A percentile compares a stretch with the other conserved stretches of the same genome.
phyloP scores from a whole-genome alignment of 2,797 vertebrate species.

The Allobates femoralis region DNA sequence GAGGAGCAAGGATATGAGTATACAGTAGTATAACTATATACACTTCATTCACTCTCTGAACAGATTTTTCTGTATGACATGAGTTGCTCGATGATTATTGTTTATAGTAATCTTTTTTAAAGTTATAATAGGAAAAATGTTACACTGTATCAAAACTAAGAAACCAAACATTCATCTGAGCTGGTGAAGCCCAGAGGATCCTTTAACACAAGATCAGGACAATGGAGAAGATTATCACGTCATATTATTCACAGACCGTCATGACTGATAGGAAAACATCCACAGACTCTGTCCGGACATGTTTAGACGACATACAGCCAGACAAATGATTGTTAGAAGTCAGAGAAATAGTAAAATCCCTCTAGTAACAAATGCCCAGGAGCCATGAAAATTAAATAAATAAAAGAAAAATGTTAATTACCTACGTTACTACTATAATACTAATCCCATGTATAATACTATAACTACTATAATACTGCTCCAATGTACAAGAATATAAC shows the following conservation, averaged over 20 bases:
- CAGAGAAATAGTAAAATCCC: not conserved
- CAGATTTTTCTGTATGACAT: not conserved
- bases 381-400: too few relatives aligned
- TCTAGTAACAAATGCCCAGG: not conserved
- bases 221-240: not conserved
- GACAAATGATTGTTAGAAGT: not conserved
- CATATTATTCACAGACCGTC: not conserved
- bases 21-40: too few relatives aligned
- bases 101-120: not conserved
- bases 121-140: not conserved
- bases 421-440: not conserved
- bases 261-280: not conserved
- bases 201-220: not conserved
- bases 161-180: not conserved
- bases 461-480: too few relatives aligned
- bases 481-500: too few relatives aligned
- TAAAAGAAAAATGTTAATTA: too few relatives aligned
- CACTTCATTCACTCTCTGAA: not conserved
- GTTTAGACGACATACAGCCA: not conserved
- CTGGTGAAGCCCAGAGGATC: too few relatives aligned
- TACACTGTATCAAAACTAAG: not conserved
- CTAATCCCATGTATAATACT: too few relatives aligned
- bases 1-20: too few relatives aligned
- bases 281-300: not conserved
- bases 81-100: not conserved